A percentile compares a stretch with the other conserved stretches of the same genome.
phyloP scores from a whole-genome alignment of 2,113 vertebrate species.

The Chloebia gouldiae region DNA sequence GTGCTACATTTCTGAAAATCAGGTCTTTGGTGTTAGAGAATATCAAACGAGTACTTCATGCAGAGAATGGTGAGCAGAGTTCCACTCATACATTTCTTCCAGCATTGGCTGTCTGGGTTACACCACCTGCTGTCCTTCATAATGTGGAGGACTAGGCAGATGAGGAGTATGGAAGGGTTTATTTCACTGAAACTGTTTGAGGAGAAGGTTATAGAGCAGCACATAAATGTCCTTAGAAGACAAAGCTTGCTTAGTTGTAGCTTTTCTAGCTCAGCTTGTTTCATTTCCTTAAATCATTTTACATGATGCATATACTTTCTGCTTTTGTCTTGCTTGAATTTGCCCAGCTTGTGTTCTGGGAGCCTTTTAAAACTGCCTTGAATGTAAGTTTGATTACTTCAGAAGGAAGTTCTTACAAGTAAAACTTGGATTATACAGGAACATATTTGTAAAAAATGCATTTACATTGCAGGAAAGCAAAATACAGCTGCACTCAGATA shows the following conservation, averaged over 20 bases:
- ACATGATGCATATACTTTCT: not conserved
- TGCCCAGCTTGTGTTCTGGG: not conserved
- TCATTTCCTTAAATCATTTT: constrained; percentile 13
- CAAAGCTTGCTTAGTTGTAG: not conserved
- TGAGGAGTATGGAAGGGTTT: not conserved
- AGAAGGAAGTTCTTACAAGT: not conserved
- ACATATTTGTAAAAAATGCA: constrained; percentile 17
- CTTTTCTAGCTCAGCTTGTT: not conserved
- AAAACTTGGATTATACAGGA: not conserved
- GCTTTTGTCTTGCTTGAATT: not conserved
- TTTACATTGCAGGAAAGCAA: not conserved
- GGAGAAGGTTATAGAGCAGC: not conserved
- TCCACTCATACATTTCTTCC: not conserved
- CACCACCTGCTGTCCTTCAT: not conserved
- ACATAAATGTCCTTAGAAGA: not conserved
- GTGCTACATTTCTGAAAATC: not conserved
- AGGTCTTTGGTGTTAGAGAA: not conserved
- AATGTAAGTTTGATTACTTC: constrained; percentile 48
- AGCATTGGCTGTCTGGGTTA: not conserved
- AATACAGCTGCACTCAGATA: constrained; percentile 2
- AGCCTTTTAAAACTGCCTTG: not conserved
- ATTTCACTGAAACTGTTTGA: not conserved
- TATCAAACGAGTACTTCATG: not conserved
- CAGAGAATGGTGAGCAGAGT: not conserved
- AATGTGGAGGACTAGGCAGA: not conserved